Evolutionary conservation across 2,113 vertebrate genomes (phyloP).

Genomic region (Pan troglodytes): NHGRI_mPanTro3-v2.1_pri NC_072410.2:86930001-86930500

Average conservation of each 20-base stretch:
- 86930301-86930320: not conserved
- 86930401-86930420: not conserved
- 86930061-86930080: not conserved
- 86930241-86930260: not conserved
- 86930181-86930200: not conserved
- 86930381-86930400: not conserved
- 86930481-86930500: no score
- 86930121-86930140: not conserved
- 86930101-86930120: not conserved
- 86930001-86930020: not conserved
- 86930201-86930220: not conserved
- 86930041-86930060: not conserved
- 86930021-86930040: not conserved
- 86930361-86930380: not conserved
- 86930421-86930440: no score
- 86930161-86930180: not conserved
- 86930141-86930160: not conserved
- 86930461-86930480: no score
- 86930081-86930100: not conserved
- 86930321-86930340: not conserved
- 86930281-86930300: not conserved
- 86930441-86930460: not conserved
- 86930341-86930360: not conserved
- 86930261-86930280: not conserved
- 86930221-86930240: not conserved